Evolutionary conservation across 2,888 invertebrate species (phyloP).

Genomic region (Drosophila glabriapex): DNA sequence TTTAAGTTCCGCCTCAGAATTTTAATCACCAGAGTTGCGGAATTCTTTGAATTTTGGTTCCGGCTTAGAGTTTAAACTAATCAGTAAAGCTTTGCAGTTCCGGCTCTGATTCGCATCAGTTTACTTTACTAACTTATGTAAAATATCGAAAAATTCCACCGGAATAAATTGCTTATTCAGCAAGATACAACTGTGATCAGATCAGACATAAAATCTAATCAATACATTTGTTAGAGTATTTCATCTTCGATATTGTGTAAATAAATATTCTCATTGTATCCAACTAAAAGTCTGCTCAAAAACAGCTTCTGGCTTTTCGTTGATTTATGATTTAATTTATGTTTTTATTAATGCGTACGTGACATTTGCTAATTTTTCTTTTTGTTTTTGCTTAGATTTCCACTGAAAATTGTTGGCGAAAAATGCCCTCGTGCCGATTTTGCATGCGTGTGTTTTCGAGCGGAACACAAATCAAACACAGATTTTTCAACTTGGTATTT

Average conservation of each 20-base stretch:
- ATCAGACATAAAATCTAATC: neutral
- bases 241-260: neutral
- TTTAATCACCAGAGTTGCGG: neutral
- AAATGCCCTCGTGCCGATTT: slow-evolving; percentile 46
- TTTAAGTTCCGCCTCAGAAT: neutral
- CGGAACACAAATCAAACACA: slow-evolving; percentile 47
- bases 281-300: slow-evolving; percentile 11
- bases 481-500: slow-evolving; percentile 18
- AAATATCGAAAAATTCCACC: too few relatives aligned
- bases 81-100: neutral
- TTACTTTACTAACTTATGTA: neutral
- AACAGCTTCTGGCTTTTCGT: slow-evolving; percentile 2
- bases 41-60: neutral
- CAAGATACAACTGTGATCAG: neutral
- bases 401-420: slow-evolving; percentile 10
- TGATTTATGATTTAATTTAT: slow-evolving; percentile 57
- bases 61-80: neutral
- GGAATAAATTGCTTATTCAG: neutral
- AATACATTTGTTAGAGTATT: neutral
- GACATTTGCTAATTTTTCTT: slow-evolving; percentile 67
- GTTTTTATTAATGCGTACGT: slow-evolving; percentile 56
- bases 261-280: neutral
- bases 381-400: slow-evolving; percentile 4
- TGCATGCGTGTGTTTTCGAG: slow-evolving; percentile 25
- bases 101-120: neutral